Evolutionary conservation across 2,797 vertebrate genomes (phyloP).

Genomic region (Sebastes trivittatus): DNA sequence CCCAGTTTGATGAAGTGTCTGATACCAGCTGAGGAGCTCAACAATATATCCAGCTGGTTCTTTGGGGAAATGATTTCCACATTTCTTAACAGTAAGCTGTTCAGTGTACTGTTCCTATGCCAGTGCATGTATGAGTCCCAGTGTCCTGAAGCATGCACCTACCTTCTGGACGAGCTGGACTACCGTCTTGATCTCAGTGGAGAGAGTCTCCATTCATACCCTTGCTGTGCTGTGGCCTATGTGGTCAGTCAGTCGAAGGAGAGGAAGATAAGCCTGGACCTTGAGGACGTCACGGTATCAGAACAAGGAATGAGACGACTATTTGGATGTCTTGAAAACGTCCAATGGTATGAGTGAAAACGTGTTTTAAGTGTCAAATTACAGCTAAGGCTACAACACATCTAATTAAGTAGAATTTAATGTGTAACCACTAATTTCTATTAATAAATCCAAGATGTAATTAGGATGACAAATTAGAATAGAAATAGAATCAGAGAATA

Average conservation of each 20-base stretch:
- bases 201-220: not conserved
- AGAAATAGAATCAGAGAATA: too few species aligned
- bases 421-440: not conserved
- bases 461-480: not conserved
- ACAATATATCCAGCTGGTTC: conserved; percentile 6
- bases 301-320: conserved; percentile 43
- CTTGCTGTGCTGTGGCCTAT: conserved; percentile 40
- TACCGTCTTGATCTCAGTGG: conserved; percentile 16
- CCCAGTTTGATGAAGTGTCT: conserved; percentile 15
- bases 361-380: not conserved
- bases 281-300: conserved; percentile 16
- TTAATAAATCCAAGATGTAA: not conserved
- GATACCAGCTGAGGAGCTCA: conserved; percentile 18
- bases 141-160: conserved; percentile 9
- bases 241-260: conserved; percentile 28
- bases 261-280: conserved; percentile 31
- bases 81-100: not conserved
- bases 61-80: conserved; percentile 11
- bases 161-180: conserved; percentile 21
- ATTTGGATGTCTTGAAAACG: conserved; percentile 11
- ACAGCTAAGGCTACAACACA: not conserved
- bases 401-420: not conserved
- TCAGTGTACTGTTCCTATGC: conserved; percentile 2
- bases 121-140: conserved; percentile 51
- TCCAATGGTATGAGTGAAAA: conserved; percentile 27